phyloP scores from a whole-genome alignment of 2,113 vertebrate species.

The Lanius collurio region DNA sequence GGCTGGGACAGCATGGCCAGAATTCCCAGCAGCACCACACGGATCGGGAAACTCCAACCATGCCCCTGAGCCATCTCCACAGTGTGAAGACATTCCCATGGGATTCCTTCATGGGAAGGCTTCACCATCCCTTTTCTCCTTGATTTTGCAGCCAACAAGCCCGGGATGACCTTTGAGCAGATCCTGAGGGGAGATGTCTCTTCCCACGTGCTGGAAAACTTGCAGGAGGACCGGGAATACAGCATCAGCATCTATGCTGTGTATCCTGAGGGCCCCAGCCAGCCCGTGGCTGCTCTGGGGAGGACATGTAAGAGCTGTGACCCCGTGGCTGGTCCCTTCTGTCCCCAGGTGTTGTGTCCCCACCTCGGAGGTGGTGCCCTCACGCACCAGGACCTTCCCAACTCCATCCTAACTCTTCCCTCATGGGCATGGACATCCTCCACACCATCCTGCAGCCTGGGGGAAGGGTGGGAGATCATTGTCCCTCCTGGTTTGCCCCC shows the following conservation, averaged over 20 bases:
- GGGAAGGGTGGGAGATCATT: background rate
- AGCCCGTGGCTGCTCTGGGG: slow-evolving; percentile 75
- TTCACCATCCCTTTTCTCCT: background rate
- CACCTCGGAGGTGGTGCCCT: accelerated
- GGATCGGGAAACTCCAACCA: background rate
- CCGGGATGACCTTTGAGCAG: slow-evolving; percentile 77
- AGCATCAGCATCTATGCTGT: slow-evolving; percentile 79
- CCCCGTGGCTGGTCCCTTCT: background rate
- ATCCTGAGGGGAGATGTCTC: slow-evolving; percentile 74
- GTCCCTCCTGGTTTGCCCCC: background rate
- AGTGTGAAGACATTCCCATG: no score
- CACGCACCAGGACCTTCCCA: background rate
- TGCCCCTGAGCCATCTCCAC: background rate
- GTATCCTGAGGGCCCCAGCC: slow-evolving; percentile 77
- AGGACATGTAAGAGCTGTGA: slow-evolving; percentile 79
- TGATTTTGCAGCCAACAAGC: slow-evolving; percentile 72
- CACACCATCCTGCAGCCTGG: accelerated
- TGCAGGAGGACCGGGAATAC: slow-evolving; percentile 85
- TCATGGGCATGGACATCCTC: accelerated
- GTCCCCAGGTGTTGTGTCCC: background rate
- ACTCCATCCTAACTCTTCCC: background rate
- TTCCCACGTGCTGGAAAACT: slow-evolving; percentile 82
- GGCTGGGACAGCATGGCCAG: background rate
- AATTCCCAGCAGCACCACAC: background rate
- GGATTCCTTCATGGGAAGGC: background rate